These are phyloP conservation scores for Pitta sordida DNA, from an alignment of 2,113 vertebrate species.

Conservation along the genomic window DNA sequence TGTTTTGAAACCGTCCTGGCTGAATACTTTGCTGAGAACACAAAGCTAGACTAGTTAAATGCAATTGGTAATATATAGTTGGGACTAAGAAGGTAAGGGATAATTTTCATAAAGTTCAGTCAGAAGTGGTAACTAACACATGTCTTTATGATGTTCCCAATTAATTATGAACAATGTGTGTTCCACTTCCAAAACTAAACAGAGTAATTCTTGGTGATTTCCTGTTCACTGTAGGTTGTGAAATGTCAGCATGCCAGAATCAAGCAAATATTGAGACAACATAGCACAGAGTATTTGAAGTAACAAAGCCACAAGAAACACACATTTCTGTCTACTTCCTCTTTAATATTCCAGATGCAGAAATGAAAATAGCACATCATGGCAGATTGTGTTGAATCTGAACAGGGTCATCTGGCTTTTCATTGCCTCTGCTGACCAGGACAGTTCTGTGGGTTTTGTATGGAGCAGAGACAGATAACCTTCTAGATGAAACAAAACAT, in stretches of 20 bases:
- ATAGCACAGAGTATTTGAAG: background rate
- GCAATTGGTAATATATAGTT: background rate
- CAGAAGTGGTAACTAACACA: background rate
- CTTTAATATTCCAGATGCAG: background rate
- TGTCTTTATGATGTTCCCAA: background rate
- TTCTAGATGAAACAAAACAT: background rate
- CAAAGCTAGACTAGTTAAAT: background rate
- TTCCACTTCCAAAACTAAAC: background rate
- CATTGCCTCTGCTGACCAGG: background rate
- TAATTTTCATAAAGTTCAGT: background rate
- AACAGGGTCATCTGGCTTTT: background rate
- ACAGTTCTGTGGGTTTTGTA: background rate
- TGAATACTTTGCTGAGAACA: background rate
- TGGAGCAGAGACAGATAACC: background rate
- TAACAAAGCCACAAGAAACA: constrained; percentile 3
- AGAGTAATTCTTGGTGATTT: constrained; percentile 7
- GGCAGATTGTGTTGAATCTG: background rate
- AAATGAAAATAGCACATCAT: background rate
- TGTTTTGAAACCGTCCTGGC: background rate
- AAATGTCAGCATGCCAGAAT: background rate
- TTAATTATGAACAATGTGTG: background rate
- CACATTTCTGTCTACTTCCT: background rate
- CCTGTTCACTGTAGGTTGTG: background rate
- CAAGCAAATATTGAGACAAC: background rate
- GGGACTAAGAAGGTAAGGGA: background rate